These are phyloP conservation scores for Brachyrhaphis roseni DNA, from an alignment of 2,797 vertebrate genomes.

Conservation along the genomic window DNA sequence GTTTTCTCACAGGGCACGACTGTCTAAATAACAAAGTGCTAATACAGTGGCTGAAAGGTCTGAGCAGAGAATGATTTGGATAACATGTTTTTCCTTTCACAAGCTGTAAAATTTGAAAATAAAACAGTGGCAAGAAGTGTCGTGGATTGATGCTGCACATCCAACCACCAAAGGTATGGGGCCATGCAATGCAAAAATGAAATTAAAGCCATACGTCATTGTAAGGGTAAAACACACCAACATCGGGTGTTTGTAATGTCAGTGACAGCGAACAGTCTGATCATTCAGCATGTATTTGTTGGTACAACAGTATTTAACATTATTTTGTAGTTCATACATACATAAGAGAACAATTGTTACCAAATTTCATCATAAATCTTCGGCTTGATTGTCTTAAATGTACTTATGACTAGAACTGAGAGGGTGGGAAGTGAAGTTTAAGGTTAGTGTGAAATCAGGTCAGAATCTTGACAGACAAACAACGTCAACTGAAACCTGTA, in stretches of 20 bases:
- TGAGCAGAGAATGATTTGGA: neutral
- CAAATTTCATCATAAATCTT: neutral
- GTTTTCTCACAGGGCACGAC: neutral
- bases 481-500: neutral
- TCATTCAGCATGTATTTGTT: neutral
- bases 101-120: neutral
- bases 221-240: neutral
- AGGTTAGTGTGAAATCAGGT: neutral
- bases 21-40: neutral
- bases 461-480: neutral
- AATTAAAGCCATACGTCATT: neutral
- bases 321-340: neutral
- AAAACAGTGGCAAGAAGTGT: neutral
- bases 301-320: neutral
- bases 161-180: neutral
- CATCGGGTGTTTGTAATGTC: neutral
- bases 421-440: neutral
- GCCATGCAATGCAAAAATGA: neutral
- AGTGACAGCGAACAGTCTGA: neutral
- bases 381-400: neutral
- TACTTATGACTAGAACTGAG: neutral
- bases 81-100: neutral
- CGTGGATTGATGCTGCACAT: neutral
- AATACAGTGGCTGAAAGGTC: neutral
- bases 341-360: neutral